Conservation (phyloP, 2,888 invertebrate species). For the Drosophila infuscata region DNA sequence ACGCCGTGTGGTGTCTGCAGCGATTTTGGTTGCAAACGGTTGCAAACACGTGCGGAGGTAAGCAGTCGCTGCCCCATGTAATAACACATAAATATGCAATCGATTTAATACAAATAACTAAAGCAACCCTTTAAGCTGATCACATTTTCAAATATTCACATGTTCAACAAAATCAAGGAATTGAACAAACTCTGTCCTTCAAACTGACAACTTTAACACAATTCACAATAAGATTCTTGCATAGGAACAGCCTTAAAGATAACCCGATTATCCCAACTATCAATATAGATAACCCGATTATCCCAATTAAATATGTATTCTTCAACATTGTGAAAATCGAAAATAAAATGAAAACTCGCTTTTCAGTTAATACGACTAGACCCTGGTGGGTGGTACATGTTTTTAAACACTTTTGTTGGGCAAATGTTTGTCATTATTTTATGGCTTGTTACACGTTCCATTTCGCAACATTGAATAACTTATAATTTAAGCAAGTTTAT, state of each 20-base stretch:
- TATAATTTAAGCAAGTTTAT: slow-evolving; percentile 47
- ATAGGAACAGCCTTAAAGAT: too few species aligned
- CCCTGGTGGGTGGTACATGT: not conserved
- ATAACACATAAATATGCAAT: slow-evolving; percentile 57
- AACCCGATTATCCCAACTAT: not conserved
- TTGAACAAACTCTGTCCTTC: not conserved
- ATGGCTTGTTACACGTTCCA: slow-evolving; percentile 53
- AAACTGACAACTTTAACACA: not conserved
- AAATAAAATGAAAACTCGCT: not conserved
- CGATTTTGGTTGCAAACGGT: slow-evolving; percentile 36
- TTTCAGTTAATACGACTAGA: not conserved
- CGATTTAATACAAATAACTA: slow-evolving; percentile 42
- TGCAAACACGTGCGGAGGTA: slow-evolving; percentile 1
- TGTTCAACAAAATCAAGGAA: not conserved
- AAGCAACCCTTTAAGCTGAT: slow-evolving; percentile 6
- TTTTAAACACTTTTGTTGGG: slow-evolving; percentile 17
- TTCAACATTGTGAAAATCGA: not conserved
- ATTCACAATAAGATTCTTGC: not conserved
- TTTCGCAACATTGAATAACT: slow-evolving; percentile 48
- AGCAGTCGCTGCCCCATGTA: slow-evolving; percentile 34
- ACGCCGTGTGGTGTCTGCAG: slow-evolving; percentile 55
- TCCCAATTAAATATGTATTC: not conserved
- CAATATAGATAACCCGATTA: not conserved
- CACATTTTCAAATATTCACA: not conserved
- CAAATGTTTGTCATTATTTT: slow-evolving; percentile 26